These are phyloP conservation scores for Agrotis exclamationis DNA, from an alignment of 2,888 invertebrate species.

Conservation along the genomic window DNA sequence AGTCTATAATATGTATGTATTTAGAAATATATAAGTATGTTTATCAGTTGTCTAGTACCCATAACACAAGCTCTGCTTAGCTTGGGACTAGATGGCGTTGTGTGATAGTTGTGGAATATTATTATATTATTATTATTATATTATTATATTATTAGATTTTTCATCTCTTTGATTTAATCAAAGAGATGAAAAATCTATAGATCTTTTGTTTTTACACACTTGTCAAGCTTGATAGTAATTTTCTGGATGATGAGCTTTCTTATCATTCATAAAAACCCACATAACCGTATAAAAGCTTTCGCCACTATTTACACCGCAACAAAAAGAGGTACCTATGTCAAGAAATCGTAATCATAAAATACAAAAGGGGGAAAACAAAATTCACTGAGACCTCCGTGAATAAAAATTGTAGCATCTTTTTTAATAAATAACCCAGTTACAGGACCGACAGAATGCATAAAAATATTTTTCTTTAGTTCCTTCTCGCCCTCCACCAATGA, in stretches of 20 bases:
- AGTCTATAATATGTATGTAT: too few relatives aligned
- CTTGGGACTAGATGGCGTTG: too few relatives aligned
- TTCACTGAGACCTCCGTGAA: conserved; percentile 30
- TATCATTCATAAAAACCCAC: neutral
- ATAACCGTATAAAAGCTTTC: neutral
- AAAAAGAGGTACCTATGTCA: neutral
- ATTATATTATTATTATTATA: too few relatives aligned
- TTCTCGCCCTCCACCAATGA: conserved; percentile 45
- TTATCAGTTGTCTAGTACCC: too few relatives aligned
- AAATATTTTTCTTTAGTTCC: conserved; percentile 60
- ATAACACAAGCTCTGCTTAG: too few relatives aligned
- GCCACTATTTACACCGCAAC: neutral
- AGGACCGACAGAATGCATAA: conserved; percentile 57
- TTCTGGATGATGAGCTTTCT: neutral
- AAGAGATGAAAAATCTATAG: neutral
- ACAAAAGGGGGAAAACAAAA: conserved; percentile 26
- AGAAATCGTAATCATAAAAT: conserved; percentile 7
- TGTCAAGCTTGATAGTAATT: neutral
- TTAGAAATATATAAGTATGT: too few relatives aligned
- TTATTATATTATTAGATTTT: too few relatives aligned
- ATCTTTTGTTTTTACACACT: neutral
- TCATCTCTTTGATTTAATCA: too few relatives aligned
- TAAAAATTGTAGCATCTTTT: conserved; percentile 50
- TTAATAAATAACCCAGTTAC: conserved; percentile 59
- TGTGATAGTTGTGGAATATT: too few relatives aligned